Evolutionary conservation across 1,140 invertebrate genomes (phyloP), one percentile per base, ranked within the genome.

Genomic region (Maniola jurtina): DNA sequence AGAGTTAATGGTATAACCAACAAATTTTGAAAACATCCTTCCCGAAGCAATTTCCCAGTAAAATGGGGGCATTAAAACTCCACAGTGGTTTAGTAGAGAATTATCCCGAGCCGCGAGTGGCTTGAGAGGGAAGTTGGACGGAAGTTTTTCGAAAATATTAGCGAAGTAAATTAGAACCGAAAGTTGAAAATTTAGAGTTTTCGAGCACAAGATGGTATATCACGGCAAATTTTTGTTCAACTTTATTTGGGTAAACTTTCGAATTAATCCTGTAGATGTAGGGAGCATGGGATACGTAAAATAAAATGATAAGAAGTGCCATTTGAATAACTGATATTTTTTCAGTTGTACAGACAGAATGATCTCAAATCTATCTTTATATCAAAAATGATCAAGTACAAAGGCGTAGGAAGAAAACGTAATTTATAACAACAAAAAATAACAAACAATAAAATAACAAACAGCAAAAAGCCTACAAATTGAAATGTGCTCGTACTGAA

Each of bases 61-160:
- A 71, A 72, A 50, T 69, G 38, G 66, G 61, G 0, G 61, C 58
- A 61, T 66, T 72, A 72, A 72, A 72, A 72, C 71, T 72, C 69
- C 61, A 14, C 64, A 66, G 67, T 64, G 67, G 64, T 72, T 72
- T 66, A 72, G 67, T 56, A 59, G 60, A 65, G 64, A 65, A 69
- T 66, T 72, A 69, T 72, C 71, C 50, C 35, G 66, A 68, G 70
- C 60, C 64, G 61, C 61, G 66, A 64, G 66, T 68, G 64, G 61
- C 64, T 65, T 68, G 66, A 72, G 66, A 66, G 63, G 57, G 45
- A 71, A 71, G 64, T 71, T 67, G 60, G 50, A 9, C 33, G 36
- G 48, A 66, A 72, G 63, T 72, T 72, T 42, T 68, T 63, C 38
- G 36, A 63, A 72, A 68, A 68, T 68, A 64, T 69, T 55, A 69